Evolutionary conservation across 2,888 invertebrate species (phyloP).

Genomic region (Temnothorax unifasciatus): DNA sequence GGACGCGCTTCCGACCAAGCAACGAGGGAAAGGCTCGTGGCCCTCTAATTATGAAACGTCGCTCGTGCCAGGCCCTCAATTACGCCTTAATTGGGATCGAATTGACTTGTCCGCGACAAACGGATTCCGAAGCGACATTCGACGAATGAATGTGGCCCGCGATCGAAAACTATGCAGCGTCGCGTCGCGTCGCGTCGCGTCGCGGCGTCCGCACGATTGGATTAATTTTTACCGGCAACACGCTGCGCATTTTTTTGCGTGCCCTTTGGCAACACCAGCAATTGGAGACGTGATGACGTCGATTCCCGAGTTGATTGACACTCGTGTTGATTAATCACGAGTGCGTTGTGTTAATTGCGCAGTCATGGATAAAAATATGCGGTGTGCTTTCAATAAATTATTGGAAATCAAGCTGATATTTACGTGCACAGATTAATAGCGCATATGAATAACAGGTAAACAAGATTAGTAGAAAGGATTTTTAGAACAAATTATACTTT

Average conservation of each 20-base stretch:
- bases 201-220: background rate
- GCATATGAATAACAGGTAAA: background rate
- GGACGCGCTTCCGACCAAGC: slow-evolving; percentile 45
- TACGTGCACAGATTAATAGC: background rate
- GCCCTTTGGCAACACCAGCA: slow-evolving; percentile 4
- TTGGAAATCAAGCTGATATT: background rate
- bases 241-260: slow-evolving; percentile 25
- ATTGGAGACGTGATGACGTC: slow-evolving; percentile 1
- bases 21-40: slow-evolving; percentile 36
- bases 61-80: slow-evolving; percentile 57
- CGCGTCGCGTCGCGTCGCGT: background rate
- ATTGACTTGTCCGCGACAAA: slow-evolving; percentile 36
- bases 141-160: background rate
- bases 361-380: background rate
- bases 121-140: slow-evolving; percentile 39
- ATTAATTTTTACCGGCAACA: slow-evolving; percentile 36
- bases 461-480: background rate
- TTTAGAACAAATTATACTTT: background rate
- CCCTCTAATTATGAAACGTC: slow-evolving; percentile 60
- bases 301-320: slow-evolving; percentile 30
- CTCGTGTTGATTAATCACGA: slow-evolving; percentile 11
- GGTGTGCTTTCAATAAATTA: background rate
- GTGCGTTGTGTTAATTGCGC: slow-evolving; percentile 3
- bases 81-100: slow-evolving; percentile 58
- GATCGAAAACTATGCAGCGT: background rate